These are phyloP conservation scores for Hedya salicella DNA, from an alignment of 2,888 invertebrate genomes.

Conservation along the genomic window DNA sequence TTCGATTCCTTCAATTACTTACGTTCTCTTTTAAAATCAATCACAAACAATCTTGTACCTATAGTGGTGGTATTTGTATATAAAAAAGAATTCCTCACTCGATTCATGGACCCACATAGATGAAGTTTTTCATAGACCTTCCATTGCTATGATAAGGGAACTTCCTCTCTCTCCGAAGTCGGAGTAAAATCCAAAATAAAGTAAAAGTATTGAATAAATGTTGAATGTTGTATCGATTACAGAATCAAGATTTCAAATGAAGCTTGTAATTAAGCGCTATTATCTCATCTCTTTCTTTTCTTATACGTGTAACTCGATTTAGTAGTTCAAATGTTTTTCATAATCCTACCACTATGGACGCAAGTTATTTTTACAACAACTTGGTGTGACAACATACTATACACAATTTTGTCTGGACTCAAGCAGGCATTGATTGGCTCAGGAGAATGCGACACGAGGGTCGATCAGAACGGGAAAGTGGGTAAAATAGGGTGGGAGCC, in stretches of 20 bases:
- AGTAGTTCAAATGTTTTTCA: background rate
- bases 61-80: background rate
- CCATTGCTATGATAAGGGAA: too few species aligned
- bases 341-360: constrained; percentile 6
- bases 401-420: constrained; percentile 87
- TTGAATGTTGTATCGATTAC: too few species aligned
- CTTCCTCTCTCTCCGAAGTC: too few species aligned
- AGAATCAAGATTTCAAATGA: too few species aligned
- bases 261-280: too few species aligned
- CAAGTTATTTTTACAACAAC: constrained; percentile 1
- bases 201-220: too few species aligned
- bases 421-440: constrained; percentile 88
- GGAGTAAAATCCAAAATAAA: too few species aligned
- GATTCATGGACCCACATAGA: too few species aligned
- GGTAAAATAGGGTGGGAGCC: constrained; percentile 83
- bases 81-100: too few species aligned
- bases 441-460: constrained; percentile 88
- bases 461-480: constrained; percentile 95
- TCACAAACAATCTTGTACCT: constrained; percentile 6
- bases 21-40: background rate
- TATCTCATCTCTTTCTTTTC: too few species aligned
- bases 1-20: constrained; percentile 1
- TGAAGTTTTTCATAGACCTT: too few species aligned
- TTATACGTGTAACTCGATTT: too few species aligned
- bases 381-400: constrained; percentile 70